These are phyloP conservation scores for Priocnemis perturbator DNA, from an alignment of 2,888 invertebrate species.

Conservation along the genomic window DNA sequence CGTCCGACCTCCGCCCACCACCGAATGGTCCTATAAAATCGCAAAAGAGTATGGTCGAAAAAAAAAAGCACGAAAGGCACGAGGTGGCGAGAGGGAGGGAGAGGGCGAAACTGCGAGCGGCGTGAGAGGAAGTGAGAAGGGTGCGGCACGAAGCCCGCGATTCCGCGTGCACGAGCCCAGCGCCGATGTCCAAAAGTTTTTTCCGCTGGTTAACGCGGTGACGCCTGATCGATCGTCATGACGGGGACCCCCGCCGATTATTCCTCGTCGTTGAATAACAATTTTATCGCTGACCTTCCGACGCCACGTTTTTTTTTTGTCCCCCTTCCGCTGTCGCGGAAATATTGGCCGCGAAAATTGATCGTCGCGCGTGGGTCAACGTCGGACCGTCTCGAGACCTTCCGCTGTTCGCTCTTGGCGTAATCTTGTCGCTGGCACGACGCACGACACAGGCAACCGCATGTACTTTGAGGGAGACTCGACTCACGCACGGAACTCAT, in stretches of 20 bases:
- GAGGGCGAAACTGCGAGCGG: constrained; percentile 26
- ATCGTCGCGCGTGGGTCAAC: too few species aligned
- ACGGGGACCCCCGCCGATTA: neutral
- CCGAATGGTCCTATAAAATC: constrained; percentile 54
- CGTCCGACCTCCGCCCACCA: constrained; percentile 25
- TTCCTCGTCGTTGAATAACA: constrained; percentile 8
- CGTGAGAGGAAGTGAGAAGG: neutral
- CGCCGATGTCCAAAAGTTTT: constrained; percentile 8
- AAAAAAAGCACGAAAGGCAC: neutral
- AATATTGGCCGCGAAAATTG: too few species aligned
- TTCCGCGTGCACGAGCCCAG: neutral
- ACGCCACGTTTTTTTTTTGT: neutral
- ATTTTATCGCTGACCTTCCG: constrained; percentile 2
- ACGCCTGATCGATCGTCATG: constrained; percentile 2
- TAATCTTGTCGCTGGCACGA: neutral
- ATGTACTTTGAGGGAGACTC: too few species aligned
- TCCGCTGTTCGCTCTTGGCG: neutral
- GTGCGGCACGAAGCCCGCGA: neutral
- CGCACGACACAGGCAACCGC: too few species aligned
- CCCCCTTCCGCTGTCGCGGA: too few species aligned
- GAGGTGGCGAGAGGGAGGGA: constrained; percentile 32
- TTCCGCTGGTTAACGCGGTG: constrained; percentile 1
- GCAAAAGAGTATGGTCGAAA: constrained; percentile 46
- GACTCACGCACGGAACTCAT: too few species aligned
- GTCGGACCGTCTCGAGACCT: too few species aligned